phyloP scores from a whole-genome alignment of 1,140 invertebrate species.

The Halotydeus destructor region DNA sequence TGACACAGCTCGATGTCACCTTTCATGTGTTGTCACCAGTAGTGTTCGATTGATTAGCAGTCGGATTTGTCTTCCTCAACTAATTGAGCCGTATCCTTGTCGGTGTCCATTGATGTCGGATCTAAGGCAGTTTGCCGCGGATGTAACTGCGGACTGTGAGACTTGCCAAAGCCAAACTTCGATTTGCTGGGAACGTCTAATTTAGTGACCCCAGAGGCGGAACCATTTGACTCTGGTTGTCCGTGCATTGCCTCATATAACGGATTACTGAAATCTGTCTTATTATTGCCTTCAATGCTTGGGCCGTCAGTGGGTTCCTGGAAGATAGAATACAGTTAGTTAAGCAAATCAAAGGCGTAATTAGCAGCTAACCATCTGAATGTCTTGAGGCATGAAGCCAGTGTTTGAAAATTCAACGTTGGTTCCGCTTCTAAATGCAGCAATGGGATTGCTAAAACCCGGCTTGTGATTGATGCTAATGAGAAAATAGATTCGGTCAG shows the following conservation, averaged over 20 bases:
- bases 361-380: background rate
- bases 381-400: slow-evolving; percentile 16
- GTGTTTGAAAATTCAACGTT: slow-evolving; percentile 55
- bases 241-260: slow-evolving; percentile 60
- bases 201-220: no score
- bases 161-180: background rate
- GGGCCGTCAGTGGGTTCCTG: slow-evolving; percentile 45
- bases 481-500: slow-evolving; percentile 9
- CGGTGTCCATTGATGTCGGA: slow-evolving; percentile 56
- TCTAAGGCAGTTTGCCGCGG: slow-evolving; percentile 53
- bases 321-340: slow-evolving; percentile 14
- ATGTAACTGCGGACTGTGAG: slow-evolving; percentile 39
- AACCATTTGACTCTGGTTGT: slow-evolving; percentile 18
- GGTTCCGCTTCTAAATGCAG: slow-evolving; percentile 82
- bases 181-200: no score
- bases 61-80: slow-evolving; percentile 58
- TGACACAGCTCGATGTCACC: no score
- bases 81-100: slow-evolving; percentile 70
- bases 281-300: slow-evolving; percentile 46
- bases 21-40: no score
- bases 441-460: slow-evolving; percentile 48
- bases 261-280: slow-evolving; percentile 72
- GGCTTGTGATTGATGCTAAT: slow-evolving; percentile 15
- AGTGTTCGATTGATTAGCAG: no score
- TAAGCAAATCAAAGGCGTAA: background rate